Conservation (phyloP, 1,140 invertebrate genomes). For the Oryctes rhinoceros region DNA sequence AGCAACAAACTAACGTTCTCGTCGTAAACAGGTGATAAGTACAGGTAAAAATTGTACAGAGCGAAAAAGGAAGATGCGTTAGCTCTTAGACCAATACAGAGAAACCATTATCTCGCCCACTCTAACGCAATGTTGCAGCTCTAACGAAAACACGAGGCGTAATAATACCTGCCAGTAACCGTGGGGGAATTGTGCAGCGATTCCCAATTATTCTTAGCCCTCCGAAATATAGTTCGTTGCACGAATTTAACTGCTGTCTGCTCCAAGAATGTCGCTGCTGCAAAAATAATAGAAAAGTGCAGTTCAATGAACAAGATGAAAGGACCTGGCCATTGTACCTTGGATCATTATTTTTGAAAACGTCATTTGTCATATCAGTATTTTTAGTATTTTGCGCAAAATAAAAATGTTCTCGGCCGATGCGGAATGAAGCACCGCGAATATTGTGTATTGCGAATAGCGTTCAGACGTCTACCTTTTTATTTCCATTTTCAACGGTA, state of each 20-base stretch:
- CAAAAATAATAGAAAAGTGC: conserved; percentile 41
- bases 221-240: conserved; percentile 40
- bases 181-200: conserved; percentile 7
- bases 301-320: conserved; percentile 41
- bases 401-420: conserved; percentile 16
- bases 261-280: conserved; percentile 38
- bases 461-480: not conserved
- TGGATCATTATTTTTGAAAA: conserved; percentile 38
- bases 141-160: not conserved
- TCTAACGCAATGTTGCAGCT: too few species aligned
- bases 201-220: conserved; percentile 40
- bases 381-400: conserved; percentile 30
- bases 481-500: not conserved
- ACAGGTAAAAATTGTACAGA: too few species aligned
- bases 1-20: too few species aligned
- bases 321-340: conserved; percentile 17
- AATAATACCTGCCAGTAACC: conserved; percentile 23
- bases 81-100: too few species aligned
- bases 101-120: too few species aligned
- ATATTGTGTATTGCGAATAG: not conserved
- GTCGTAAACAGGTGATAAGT: too few species aligned
- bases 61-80: too few species aligned
- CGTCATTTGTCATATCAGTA: conserved; percentile 40
- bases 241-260: conserved; percentile 40
- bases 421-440: conserved; percentile 12